Evolutionary conservation across 2,797 vertebrate species (phyloP), one percentile per base, ranked within the genome.

Genomic region (Eulemur albifrons): DNA sequence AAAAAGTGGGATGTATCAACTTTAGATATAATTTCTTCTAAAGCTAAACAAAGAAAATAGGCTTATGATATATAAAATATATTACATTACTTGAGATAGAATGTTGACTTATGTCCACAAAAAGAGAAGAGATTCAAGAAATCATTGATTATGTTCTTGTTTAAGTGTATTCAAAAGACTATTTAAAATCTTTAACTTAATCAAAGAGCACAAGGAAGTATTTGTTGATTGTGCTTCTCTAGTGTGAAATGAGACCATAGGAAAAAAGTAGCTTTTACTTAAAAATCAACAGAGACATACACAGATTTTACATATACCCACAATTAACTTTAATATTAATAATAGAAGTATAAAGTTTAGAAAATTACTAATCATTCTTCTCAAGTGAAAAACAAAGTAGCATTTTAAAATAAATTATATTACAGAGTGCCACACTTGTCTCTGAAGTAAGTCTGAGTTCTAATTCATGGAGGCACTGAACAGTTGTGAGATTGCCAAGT

Each of bases 121-220:
- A 35, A 93, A 89, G 65, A 92, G 27, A 93, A 48, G 20, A 32
- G 76, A 72, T 10, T 77, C 38, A 69, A 27, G 82, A 93, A 96
- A 84, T 89, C 38, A 94, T 18, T 92, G 50, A 75, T 83, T 82
- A 85, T 80, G 70, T 32, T 95, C 30, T 15, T 95, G 32, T 63
- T 94, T 40, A 88, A 43, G 13, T 84, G 54, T 79, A 93, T 75
- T 81, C 2, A 70, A 65, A 96, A 76, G 8, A 48, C 50, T 35
- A 87, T 40, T 96, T 80, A 82, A 90, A 35, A 86, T 65, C 17
- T 97, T 94, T 94, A 94, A 81, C n/a, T 27, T 52, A 59, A 81
- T 38, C 61, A 45, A 88, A 61, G 30, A 43, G 57, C n/a, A 67
- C 5, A 70, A 52, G 40, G 93, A 81, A 89, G 20, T 35, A 65